These are phyloP conservation scores for Dryadula phaetusa DNA, from an alignment of 2,888 invertebrate genomes.

Conservation along the genomic window DNA sequence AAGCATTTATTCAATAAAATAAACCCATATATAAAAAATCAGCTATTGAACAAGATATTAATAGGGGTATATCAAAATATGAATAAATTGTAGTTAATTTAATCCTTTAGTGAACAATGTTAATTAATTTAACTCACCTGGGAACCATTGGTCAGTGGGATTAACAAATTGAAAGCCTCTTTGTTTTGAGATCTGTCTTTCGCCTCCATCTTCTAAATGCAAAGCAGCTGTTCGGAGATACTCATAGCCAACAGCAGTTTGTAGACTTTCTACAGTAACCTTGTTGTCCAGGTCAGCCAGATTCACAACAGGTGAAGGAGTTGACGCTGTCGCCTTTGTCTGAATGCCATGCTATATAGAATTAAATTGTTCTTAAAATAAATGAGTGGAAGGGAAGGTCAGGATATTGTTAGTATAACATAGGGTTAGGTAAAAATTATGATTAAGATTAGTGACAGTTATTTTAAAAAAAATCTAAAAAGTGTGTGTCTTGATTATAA, in stretches of 20 bases:
- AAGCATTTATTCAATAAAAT: too few species aligned
- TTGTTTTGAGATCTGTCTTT: constrained; percentile 88
- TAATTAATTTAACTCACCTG: constrained; percentile 82
- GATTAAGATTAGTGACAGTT: constrained; percentile 15
- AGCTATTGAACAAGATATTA: too few species aligned
- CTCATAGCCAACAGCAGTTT: constrained; percentile 92
- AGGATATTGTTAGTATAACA: constrained; percentile 53
- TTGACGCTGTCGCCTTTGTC: constrained; percentile 94
- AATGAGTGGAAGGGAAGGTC: constrained; percentile 56
- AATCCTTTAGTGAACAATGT: neutral
- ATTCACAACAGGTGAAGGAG: constrained; percentile 92
- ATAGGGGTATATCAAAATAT: too few species aligned
- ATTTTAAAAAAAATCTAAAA: too few species aligned
- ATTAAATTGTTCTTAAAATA: constrained; percentile 74
- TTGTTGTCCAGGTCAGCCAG: constrained; percentile 89
- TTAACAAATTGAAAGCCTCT: constrained; percentile 94
- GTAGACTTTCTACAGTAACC: constrained; percentile 88
- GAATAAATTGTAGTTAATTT: too few species aligned
- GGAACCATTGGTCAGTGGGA: constrained; percentile 95
- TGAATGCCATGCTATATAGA: constrained; percentile 89
- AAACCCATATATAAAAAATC: too few species aligned
- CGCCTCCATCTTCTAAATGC: constrained; percentile 88
- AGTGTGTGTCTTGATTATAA: too few species aligned
- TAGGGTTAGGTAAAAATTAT: constrained; percentile 41
- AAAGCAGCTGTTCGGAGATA: constrained; percentile 90